Percentiles rank a stretch among this genome's conserved stretches.
These are phyloP conservation scores for Periparus ater DNA, from an alignment of 2,797 vertebrate species.

Conservation along the genomic window DNA sequence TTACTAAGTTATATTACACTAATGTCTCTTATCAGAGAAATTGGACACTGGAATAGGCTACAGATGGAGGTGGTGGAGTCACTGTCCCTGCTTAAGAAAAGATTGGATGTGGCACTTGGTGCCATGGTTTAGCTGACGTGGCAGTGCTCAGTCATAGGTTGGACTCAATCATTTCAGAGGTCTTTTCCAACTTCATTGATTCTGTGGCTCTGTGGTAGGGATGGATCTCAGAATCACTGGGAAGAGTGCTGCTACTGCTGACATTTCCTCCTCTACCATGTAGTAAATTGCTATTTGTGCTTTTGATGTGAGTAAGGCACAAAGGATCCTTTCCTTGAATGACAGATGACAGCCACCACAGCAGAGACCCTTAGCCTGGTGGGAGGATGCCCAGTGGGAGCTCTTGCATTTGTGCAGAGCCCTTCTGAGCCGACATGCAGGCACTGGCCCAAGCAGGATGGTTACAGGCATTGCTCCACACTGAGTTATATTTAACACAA, in stretches of 20 bases:
- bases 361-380: not conserved
- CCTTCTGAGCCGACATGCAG: not conserved
- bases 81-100: not conserved
- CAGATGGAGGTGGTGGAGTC: not conserved
- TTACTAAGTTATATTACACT: not conserved
- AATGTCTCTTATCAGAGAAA: too few species aligned
- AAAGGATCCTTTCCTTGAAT: not conserved
- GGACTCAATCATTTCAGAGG: not conserved
- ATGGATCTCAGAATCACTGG: not conserved
- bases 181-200: not conserved
- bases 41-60: not conserved
- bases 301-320: not conserved
- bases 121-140: not conserved
- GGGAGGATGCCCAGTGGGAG: not conserved
- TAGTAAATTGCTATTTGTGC: rapidly evolving
- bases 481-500: not conserved
- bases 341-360: not conserved
- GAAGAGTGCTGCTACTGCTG: not conserved
- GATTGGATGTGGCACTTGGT: rapidly evolving
- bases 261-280: not conserved
- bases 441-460: not conserved
- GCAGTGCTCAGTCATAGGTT: too few species aligned
- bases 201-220: not conserved
- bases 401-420: not conserved
- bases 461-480: not conserved